These are phyloP conservation scores for Sciurus carolinensis DNA, from an alignment of 2,797 vertebrate species.

Conservation along the genomic window DNA sequence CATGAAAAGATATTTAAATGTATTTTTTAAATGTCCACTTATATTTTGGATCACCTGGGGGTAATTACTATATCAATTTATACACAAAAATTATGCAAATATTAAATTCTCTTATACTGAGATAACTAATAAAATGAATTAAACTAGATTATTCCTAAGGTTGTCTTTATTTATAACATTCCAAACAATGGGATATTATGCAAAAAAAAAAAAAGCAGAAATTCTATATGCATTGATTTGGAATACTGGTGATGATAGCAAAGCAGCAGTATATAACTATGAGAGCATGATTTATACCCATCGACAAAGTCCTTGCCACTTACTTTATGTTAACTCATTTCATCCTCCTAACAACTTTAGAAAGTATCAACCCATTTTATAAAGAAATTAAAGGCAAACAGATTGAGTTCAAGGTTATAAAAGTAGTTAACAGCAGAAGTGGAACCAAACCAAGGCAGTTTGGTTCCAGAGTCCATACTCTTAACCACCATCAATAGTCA, in stretches of 20 bases:
- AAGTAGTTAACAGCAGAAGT: not conserved
- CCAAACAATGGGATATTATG: not conserved
- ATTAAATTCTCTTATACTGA: conserved; percentile 28
- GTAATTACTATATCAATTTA: not conserved
- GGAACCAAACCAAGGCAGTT: not conserved
- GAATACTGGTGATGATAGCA: not conserved
- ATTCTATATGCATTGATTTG: not conserved
- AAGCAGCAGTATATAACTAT: not conserved
- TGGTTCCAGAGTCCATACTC: not conserved
- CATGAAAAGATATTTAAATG: conserved; percentile 10
- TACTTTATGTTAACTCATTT: not conserved
- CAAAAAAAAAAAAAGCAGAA: not conserved
- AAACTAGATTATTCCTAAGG: not conserved
- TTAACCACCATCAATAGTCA: conserved; percentile 12
- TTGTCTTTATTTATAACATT: conserved; percentile 21
- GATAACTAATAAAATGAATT: not conserved
- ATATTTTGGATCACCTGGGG: not conserved
- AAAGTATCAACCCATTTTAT: not conserved
- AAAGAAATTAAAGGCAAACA: conserved; percentile 39
- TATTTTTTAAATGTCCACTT: conserved; percentile 15
- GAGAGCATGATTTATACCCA: not conserved
- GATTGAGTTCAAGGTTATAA: not conserved
- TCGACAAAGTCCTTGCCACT: not conserved
- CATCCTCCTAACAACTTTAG: not conserved
- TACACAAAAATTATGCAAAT: not conserved